Evolutionary conservation across 2,888 invertebrate genomes (phyloP), one percentile per base, ranked within the genome.

Genomic region (Galeopsomyia nigrocyanea): DNA sequence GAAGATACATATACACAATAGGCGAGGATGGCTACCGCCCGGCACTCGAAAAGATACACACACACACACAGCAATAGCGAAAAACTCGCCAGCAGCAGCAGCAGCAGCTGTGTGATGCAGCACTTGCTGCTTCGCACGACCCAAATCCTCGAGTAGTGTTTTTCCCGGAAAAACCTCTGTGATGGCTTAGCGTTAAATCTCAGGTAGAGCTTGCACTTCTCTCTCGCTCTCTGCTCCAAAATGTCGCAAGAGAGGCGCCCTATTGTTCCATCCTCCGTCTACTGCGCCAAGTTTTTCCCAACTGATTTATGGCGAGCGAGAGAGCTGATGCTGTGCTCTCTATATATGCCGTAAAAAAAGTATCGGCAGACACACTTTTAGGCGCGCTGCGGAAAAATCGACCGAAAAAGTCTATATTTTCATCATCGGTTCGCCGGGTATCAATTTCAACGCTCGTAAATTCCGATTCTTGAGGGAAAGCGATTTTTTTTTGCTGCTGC

Each of bases 171-270:
- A 26, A 39, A 39, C 10, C 39, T 61, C 47, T 3, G n/a, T n/a
- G 13, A 22, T 47, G 49, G 57, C 13, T 53, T 57, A 47, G 13
- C 39, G 13, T 10, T 39, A 39, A 39, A 39, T 39, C 39, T 19
- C 61, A 31, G n/a, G 16, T 26, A 26, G 75, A 74, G 64, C 67
- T 71, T 71, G 75, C 78, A 77, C 78, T 75, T 74, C 77, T 76
- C 76, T 26, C 26, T 26, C 26, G 2, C 26, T 26, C 78, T 79
- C 76, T 79, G 80, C 80, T 81, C 82, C 69, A 79, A 81, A 83
- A 83, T 84, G 81, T 84, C 83, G 84, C 80, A 84, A 83, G 80
- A 82, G 31, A 39, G 39, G 39, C 39, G 13, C 7, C 39, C 39
- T 39, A 39, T 39, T 39, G 39, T 39, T 39, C 39, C 7, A 31